Base-by-base conservation (phyloP, 2,888 invertebrate species). In the Suillia variegata region DNA sequence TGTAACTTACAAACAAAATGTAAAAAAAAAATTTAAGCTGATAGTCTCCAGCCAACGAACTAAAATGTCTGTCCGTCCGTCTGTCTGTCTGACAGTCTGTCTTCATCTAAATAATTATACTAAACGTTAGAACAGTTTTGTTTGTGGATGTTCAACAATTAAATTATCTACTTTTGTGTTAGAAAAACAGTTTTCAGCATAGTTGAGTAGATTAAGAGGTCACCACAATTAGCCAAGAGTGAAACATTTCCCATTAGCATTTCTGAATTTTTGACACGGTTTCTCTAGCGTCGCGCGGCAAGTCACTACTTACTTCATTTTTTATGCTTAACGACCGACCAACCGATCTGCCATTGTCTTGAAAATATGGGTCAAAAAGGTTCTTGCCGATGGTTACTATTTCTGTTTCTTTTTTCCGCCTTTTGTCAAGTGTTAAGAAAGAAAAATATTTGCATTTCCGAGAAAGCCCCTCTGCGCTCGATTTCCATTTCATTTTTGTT, bases 181-280 rank as follows among this genome's bases (percentile, higher is more conserved):
- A 55, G 34, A 47, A 52, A 56, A 61, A 59, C 54, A 61, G 64
- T 66, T 65, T 63, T 67, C 64, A 66, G 66, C 70, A 68, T 66
- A 66, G 76, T 73, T 74, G 74, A 78, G 74, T 80, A 75, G 74
- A 72, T 79, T 79, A 80, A 70, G 79, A 78, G 80, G 79, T 79
- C 80, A 78, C 70, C 73, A 68, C 70, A 74, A 77, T 78, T 78
- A 77, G 74, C 72, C 74, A 74, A 78, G 71, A 80, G 78, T 74
- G 74, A 74, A 73, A 72, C 68, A 66, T 70, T 70, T 69, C 67
- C 64, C 67, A 70, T 74, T 73, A 74, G 67, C 69, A 67, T 72
- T 72, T n/a, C n/a, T n/a, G n/a, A n/a, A n/a, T n/a, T n/a, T n/a
- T 75, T 72, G 45, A 45, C 45, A 45, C 20, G 45, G 45, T 45